A percentile compares a stretch with the other conserved stretches of the same genome.
These are phyloP conservation scores for Chironomus riparius DNA, from an alignment of 2,888 invertebrate genomes.

Conservation along the genomic window DNA sequence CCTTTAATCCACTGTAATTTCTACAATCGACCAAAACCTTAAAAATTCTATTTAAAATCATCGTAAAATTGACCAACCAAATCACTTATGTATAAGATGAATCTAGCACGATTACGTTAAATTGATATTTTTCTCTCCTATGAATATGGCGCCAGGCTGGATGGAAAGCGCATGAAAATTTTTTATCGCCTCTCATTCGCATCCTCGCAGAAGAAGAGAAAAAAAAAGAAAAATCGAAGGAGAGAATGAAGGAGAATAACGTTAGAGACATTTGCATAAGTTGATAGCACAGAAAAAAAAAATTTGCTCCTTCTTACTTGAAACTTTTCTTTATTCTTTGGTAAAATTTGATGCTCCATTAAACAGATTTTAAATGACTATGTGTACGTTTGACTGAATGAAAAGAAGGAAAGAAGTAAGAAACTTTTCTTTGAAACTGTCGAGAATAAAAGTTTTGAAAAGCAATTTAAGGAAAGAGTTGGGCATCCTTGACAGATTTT, in stretches of 20 bases:
- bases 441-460: not conserved
- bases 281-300: not conserved
- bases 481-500: too few relatives aligned
- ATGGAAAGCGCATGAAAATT: not conserved
- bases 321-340: too few relatives aligned
- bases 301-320: not conserved
- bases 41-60: too few relatives aligned
- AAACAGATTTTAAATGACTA: conserved; percentile 3
- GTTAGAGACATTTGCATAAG: not conserved
- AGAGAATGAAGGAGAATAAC: not conserved
- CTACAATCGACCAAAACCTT: too few relatives aligned
- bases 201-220: not conserved
- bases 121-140: not conserved
- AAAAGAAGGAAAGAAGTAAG: not conserved
- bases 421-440: not conserved
- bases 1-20: too few relatives aligned
- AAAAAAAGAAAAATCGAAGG: not conserved
- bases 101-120: not conserved
- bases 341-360: conserved; percentile 6
- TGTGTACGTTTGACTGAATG: not conserved
- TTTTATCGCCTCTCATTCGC: not conserved
- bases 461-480: not conserved
- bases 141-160: not conserved
- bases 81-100: not conserved
- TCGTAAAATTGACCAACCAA: too few relatives aligned